Evolutionary conservation across 2,888 invertebrate species (phyloP).

Genomic region (Coenonympha glycerion): DNA sequence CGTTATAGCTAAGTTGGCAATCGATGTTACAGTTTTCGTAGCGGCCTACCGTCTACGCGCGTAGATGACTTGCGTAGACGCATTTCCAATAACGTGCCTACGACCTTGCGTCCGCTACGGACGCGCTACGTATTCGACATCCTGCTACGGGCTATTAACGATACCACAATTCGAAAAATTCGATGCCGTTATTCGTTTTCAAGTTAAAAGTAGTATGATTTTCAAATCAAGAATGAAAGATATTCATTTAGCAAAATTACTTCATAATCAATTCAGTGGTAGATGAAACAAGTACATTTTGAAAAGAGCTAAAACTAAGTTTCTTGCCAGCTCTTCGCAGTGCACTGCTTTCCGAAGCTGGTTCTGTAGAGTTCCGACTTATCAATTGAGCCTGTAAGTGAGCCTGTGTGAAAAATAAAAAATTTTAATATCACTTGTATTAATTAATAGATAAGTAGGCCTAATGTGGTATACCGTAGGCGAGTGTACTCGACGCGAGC

Average conservation of each 20-base stretch:
- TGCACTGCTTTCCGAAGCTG: no score
- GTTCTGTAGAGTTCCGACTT: no score
- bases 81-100: not conserved
- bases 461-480: slow-evolving; percentile 42
- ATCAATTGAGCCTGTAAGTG: no score
- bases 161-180: no score
- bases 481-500: slow-evolving; percentile 62
- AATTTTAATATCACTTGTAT: not conserved
- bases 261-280: not conserved
- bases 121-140: no score
- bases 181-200: not conserved
- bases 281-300: not conserved
- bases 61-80: slow-evolving; percentile 16
- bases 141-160: no score
- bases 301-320: no score
- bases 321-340: no score
- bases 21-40: not conserved
- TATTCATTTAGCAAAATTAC: not conserved
- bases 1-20: not conserved
- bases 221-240: not conserved
- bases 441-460: slow-evolving; percentile 29
- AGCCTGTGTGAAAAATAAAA: no score
- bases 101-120: not conserved
- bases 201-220: not conserved
- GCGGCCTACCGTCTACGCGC: slow-evolving; percentile 11